Conservation (phyloP, 2,888 invertebrate genomes). For the Norana najaformis region DNA sequence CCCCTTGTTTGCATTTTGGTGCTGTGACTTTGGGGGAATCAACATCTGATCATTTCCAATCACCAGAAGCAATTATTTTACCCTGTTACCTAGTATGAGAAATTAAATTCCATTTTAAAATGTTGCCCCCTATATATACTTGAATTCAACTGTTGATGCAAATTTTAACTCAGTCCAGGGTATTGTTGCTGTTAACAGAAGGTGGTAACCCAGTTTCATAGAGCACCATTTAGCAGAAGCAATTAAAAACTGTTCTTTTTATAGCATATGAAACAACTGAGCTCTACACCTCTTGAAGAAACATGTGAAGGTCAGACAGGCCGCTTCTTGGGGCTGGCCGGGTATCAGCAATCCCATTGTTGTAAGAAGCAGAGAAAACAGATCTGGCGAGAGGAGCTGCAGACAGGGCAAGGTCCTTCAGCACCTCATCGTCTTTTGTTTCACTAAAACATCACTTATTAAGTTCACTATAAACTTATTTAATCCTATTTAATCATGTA, state of each 20-base stretch:
- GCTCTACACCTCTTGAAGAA: slow-evolving; percentile 18
- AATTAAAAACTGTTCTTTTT: not conserved
- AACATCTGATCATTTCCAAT: too few species aligned
- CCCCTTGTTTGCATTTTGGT: too few species aligned
- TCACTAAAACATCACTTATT: not conserved
- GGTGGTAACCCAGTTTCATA: too few species aligned
- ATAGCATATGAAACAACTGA: not conserved
- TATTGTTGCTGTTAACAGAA: not conserved
- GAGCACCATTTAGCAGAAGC: not conserved
- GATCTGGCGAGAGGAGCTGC: slow-evolving; percentile 1
- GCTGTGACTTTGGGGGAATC: too few species aligned
- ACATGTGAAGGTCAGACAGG: not conserved
- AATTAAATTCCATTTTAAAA: too few species aligned
- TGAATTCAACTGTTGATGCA: not conserved
- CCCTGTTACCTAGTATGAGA: too few species aligned
- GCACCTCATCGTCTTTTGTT: not conserved
- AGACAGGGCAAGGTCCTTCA: slow-evolving; percentile 3
- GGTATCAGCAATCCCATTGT: not conserved
- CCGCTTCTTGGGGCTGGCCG: not conserved
- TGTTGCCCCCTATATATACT: not conserved
- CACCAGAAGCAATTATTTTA: too few species aligned
- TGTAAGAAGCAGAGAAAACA: not conserved
- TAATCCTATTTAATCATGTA: too few species aligned
- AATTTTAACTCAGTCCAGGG: not conserved
- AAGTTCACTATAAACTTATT: too few species aligned